Base-by-base conservation (phyloP, 2,113 vertebrate genomes). In the Acrocephalus kingi region DNA sequence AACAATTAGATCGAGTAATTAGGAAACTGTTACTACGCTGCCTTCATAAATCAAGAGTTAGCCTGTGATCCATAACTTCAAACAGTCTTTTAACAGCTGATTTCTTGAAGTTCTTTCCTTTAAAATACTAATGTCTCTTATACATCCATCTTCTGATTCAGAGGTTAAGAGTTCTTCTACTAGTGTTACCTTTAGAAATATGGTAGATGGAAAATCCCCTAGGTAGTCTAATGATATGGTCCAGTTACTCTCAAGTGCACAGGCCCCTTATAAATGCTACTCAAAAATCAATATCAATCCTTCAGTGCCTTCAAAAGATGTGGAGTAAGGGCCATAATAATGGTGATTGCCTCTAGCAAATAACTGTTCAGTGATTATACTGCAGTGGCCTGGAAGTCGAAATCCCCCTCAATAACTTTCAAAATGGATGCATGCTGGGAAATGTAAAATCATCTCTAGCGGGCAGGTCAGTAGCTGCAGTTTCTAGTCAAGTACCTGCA, bases 281-380 rank as follows among this genome's bases (percentile, higher is more conserved):
- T 87, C 35, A 87, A 87, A 95, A 94, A 95, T 89, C 89, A 84
- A 84, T 95, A 81, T 39, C 39, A 59, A 66, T 81, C 87, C 59
- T 87, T 91, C 69, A 89, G 14, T 46, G 68, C 31, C 66, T 90
- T 81, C 52, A 51, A 89, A 89, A 43, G 28, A 43, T 75, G 84
- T 43, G 61, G 46, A 63, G 27, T 69, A 66, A 54, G 22, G 41
- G 13, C 46, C 58, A n/a, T 58, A 72, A 72, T 78, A 92, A 84
- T 4, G 73, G 84, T 48, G 75, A 90, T 41, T 64, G 45, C 64
- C 45, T 68, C 41, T 41, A 89, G 78, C 45, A 91, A 91, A 87
- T 64, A 37, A 54, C 41, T 79, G 45, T 39, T 82, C 43, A 66
- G 54, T 69, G 59, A 88, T 89, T 76, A 51, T 62, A 52, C 73